Evolutionary conservation across 2,113 vertebrate species (phyloP).

Genomic region (Trogon melanurus): DNA sequence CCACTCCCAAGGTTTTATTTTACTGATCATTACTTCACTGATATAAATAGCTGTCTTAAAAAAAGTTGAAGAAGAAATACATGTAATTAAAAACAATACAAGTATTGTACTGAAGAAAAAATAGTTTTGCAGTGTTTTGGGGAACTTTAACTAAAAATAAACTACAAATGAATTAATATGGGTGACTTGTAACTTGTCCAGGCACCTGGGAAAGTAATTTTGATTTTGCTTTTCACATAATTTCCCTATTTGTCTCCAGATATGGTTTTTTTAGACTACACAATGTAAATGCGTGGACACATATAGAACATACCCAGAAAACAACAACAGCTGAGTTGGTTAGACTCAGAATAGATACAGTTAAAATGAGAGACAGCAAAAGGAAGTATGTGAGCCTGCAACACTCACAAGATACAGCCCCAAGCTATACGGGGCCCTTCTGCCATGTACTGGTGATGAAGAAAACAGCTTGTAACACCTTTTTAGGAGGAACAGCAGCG

Average conservation of each 20-base stretch:
- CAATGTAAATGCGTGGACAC: neutral
- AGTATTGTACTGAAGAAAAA: neutral
- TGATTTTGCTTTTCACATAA: neutral
- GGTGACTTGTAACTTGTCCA: neutral
- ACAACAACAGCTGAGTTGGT: slow-evolving; percentile 23
- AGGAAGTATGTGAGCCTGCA: neutral
- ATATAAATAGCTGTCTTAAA: neutral
- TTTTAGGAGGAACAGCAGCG: neutral
- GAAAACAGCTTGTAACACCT: neutral
- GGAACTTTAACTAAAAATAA: slow-evolving; percentile 2
- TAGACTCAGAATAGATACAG: slow-evolving; percentile 1
- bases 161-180: neutral
- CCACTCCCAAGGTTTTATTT: neutral
- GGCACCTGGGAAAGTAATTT: slow-evolving; percentile 13
- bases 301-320: slow-evolving; percentile 5
- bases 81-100: neutral
- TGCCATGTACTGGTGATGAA: neutral
- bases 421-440: neutral
- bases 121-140: neutral
- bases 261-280: neutral
- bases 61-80: neutral
- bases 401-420: neutral
- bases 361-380: neutral
- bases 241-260: slow-evolving; percentile 19
- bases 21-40: neutral